These are phyloP conservation scores for Antrozous pallidus DNA, from an alignment of 2,797 vertebrate species.

Conservation along the genomic window DNA sequence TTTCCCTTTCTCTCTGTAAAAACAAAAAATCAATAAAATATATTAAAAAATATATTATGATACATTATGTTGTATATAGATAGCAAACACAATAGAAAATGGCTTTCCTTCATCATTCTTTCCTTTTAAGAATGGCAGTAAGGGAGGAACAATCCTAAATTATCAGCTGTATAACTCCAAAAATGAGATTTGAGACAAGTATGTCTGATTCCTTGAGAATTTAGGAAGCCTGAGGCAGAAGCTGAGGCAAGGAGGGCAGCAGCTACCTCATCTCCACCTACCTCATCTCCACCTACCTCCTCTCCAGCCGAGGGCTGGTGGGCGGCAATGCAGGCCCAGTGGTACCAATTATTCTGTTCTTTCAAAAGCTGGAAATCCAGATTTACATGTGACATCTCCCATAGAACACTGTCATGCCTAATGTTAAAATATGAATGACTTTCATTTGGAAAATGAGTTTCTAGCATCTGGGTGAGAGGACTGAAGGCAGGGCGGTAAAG, in stretches of 20 bases:
- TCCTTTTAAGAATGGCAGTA: neutral
- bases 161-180: neutral
- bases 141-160: neutral
- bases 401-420: neutral
- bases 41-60: neutral
- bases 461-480: neutral
- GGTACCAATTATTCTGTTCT: neutral
- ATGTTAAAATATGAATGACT: neutral
- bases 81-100: neutral
- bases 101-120: neutral
- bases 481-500: neutral
- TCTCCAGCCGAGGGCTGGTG: neutral
- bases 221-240: neutral
- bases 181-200: neutral
- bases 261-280: neutral
- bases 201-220: neutral
- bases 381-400: neutral
- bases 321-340: neutral
- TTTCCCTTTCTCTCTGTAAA: too few species aligned
- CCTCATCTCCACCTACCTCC: neutral
- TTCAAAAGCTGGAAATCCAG: neutral
- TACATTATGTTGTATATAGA: neutral
- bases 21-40: too few species aligned
- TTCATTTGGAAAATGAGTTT: neutral
- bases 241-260: too few species aligned